Evolutionary conservation across 2,888 invertebrate genomes (phyloP).

Genomic region (Xestia c-nigrum): DNA sequence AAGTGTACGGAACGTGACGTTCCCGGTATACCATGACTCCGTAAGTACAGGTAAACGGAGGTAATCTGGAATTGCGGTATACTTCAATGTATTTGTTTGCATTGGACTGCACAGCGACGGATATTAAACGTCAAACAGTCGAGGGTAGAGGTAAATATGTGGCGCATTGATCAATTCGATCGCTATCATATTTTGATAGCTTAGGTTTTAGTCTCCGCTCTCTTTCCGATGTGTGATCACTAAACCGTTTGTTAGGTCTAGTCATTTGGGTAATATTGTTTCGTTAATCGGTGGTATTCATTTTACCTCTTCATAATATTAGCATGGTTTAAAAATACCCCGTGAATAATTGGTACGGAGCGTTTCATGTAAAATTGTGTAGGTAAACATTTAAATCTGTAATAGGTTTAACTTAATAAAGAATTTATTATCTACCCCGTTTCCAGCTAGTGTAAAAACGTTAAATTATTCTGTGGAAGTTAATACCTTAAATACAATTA

Average conservation of each 20-base stretch:
- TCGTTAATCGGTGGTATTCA: not conserved
- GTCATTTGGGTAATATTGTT: not conserved
- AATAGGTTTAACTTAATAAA: not conserved
- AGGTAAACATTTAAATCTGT: not conserved
- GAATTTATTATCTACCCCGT: not conserved
- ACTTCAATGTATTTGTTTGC: conserved; percentile 37
- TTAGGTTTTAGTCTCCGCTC: not conserved
- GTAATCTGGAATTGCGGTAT: conserved; percentile 32
- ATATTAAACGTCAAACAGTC: conserved; percentile 34
- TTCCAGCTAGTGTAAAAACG: not conserved
- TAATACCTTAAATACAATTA: too few species aligned
- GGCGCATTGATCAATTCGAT: conserved; percentile 19
- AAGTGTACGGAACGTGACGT: conserved; percentile 55
- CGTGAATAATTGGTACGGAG: too few species aligned
- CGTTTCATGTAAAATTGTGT: too few species aligned
- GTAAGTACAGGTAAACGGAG: conserved; percentile 33
- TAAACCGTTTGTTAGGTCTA: not conserved
- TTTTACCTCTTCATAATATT: too few species aligned
- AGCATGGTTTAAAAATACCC: too few species aligned
- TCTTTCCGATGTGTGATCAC: not conserved
- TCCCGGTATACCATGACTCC: conserved; percentile 7
- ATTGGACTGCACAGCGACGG: conserved; percentile 17
- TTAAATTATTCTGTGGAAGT: not conserved
- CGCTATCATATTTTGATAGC: not conserved
- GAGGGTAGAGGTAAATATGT: conserved; percentile 3